Base-by-base conservation (phyloP, 2,888 invertebrate species). In the Sesia apiformis region DNA sequence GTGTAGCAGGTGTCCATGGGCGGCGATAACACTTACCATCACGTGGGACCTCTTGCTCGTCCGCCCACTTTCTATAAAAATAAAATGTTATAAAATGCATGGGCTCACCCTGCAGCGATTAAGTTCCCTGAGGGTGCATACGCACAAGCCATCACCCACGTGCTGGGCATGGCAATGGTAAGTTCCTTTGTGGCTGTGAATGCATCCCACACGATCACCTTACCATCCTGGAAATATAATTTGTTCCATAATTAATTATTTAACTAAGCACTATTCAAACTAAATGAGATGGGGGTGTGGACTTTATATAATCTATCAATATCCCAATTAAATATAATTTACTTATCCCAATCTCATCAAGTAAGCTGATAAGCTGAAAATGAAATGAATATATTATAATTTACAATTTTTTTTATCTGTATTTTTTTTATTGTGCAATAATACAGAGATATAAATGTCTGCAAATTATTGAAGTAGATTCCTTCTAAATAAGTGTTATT, bases 181-280 rank as follows among this genome's bases (percentile, higher is more conserved):
- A 96, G 96, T 90, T 98, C 98, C 91, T 98, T 98, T 80, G 97
- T 97, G 63, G 97, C 97, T 41, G 98, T 97, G 89, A 98, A 98
- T 61, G 97, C 98, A 91, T 98, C 98, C 98, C 98, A 98, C 69
- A 98, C 96, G 67, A 98, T 96, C 93, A 98, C 95, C 90, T 98
- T 98, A 56, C 98, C 98, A 91, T 98, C 98, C 96, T 98, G 82
- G 52, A 84, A 78, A 55, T 8, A 40, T 49, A 1, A 38, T 23
- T 7, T 23, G 4, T 23, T 7, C 23, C 23, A 23, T 23, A 23
- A 23, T 42, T 42, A 6, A 42, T 6, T 42, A 3, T 42, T n/a
- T n/a, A n/a, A n/a, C 5, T 42, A 42, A 7, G 42, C 5, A 42
- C 5, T 6, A 42, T 5, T 42, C 5, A 5, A 42, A 42, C 42